Conservation (phyloP, 1,140 invertebrate species). For the Ceratina australensis region DNA sequence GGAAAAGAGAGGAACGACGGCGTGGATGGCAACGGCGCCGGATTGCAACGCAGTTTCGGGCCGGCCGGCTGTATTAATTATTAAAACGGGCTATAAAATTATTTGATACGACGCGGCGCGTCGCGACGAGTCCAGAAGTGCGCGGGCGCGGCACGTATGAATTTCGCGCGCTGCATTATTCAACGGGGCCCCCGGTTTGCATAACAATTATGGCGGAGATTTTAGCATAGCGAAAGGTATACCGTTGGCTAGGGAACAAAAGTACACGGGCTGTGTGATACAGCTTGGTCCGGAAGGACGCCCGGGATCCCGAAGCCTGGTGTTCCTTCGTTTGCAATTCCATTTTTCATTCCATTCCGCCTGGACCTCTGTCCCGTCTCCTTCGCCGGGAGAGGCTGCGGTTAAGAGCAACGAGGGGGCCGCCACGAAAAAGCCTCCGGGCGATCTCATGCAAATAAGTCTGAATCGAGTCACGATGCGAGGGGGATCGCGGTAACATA, state of each 20-base stretch:
- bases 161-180: slow-evolving; percentile 64
- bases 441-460: slow-evolving; percentile 39
- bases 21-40: too few species aligned
- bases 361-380: not conserved
- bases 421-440: not conserved
- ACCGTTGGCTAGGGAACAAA: slow-evolving; percentile 27
- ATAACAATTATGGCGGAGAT: slow-evolving; percentile 64
- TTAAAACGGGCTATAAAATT: slow-evolving; percentile 50
- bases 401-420: not conserved
- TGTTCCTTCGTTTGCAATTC: slow-evolving; percentile 46
- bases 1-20: not conserved
- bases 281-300: slow-evolving; percentile 35
- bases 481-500: not conserved
- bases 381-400: not conserved
- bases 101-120: slow-evolving; percentile 27
- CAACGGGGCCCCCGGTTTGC: slow-evolving; percentile 57
- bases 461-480: slow-evolving; percentile 24
- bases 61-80: slow-evolving; percentile 37
- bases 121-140: slow-evolving; percentile 21
- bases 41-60: slow-evolving; percentile 9
- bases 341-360: slow-evolving; percentile 41
- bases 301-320: slow-evolving; percentile 32
- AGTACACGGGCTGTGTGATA: slow-evolving; percentile 34
- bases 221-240: slow-evolving; percentile 54
- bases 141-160: slow-evolving; percentile 57